Conservation (phyloP, 2,113 vertebrate species). For the Smithornis capensis region DNA sequence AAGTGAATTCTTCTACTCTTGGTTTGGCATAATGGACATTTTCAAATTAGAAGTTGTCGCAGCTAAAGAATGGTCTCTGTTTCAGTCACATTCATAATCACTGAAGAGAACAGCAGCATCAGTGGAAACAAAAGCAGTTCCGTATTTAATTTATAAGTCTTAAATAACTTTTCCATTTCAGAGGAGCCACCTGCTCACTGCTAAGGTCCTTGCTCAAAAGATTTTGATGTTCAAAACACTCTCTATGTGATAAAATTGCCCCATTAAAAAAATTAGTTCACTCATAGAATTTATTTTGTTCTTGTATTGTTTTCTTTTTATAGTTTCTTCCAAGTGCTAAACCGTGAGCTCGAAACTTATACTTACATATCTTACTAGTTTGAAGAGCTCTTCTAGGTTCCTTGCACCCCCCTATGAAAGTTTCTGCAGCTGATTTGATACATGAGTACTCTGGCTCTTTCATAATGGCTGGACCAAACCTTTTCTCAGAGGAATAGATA, state of each 20-base stretch:
- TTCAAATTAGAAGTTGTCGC: neutral
- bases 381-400: neutral
- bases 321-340: neutral
- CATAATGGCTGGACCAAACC: neutral
- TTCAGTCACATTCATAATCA: neutral
- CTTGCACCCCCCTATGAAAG: neutral
- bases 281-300: neutral
- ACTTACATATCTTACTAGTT: neutral
- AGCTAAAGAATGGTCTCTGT: neutral
- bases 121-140: neutral
- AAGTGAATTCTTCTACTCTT: neutral
- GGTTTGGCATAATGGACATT: neutral
- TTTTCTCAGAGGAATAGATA: neutral
- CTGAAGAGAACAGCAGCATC: neutral
- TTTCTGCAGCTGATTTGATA: neutral
- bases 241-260: neutral
- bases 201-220: neutral
- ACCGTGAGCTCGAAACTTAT: neutral
- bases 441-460: neutral
- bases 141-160: conserved; percentile 30
- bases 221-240: neutral
- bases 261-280: neutral
- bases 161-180: neutral
- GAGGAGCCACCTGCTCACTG: neutral
- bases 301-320: neutral